Percentiles rank a stretch among this genome's conserved stretches.
Evolutionary conservation across 2,113 vertebrate genomes (phyloP).

Genomic region (human): GRCh38 chr1:55292501-55293000

Average conservation of each 20-base stretch:
- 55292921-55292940: neutral
- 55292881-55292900: neutral
- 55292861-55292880: neutral
- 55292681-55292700: neutral
- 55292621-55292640: neutral
- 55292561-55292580: neutral
- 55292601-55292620: neutral
- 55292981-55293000: neutral
- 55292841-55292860: neutral
- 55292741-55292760: neutral
- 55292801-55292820: neutral
- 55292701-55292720: neutral
- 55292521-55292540: neutral
- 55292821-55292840: neutral
- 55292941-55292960: neutral
- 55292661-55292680: neutral
- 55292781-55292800: neutral
- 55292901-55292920: neutral
- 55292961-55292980: neutral
- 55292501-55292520: neutral
- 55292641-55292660: neutral
- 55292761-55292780: neutral
- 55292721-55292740: neutral
- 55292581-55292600: neutral
- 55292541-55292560: neutral